phyloP scores from a whole-genome alignment of 2,888 invertebrate species.

The Cryptophagus acutangulus region DNA sequence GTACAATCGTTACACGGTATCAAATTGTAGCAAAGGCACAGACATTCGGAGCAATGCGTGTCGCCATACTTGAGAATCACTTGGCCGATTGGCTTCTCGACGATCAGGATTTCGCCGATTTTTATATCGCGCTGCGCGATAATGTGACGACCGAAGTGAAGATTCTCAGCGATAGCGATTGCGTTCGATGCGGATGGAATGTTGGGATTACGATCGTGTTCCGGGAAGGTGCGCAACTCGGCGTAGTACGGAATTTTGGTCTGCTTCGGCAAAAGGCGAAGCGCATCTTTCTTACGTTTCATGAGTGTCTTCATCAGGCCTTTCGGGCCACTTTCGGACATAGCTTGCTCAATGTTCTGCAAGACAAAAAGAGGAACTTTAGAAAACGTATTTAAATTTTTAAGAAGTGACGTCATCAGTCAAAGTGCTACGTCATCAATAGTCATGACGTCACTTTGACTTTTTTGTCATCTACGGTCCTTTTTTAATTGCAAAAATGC shows the following conservation, averaged over 20 bases:
- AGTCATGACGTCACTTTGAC: too few species aligned
- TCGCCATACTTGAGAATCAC: constrained; percentile 54
- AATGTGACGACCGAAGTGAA: constrained; percentile 65
- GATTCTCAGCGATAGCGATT: constrained; percentile 54
- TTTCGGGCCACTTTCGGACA: constrained; percentile 57
- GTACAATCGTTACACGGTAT: constrained; percentile 62
- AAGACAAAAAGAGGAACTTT: constrained; percentile 16
- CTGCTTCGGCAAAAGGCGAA: constrained; percentile 20
- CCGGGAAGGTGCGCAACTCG: constrained; percentile 26
- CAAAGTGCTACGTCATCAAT: too few species aligned
- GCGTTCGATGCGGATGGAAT: constrained; percentile 58
- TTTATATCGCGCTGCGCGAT: constrained; percentile 61
- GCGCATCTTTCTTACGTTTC: constrained; percentile 34
- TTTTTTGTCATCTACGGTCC: too few species aligned
- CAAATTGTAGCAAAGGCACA: constrained; percentile 55
- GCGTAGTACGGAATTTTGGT: constrained; percentile 16
- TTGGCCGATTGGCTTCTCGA: constrained; percentile 69
- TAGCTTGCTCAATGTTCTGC: constrained; percentile 61
- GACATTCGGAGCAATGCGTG: constrained; percentile 66
- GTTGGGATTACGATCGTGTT: constrained; percentile 23
- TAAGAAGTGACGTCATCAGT: too few species aligned
- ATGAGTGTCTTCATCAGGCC: too few species aligned
- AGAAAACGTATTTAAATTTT: too few species aligned
- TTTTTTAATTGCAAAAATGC: too few species aligned
- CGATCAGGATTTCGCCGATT: constrained; percentile 70